A percentile compares a stretch with the other conserved stretches of the same genome.
Conservation (phyloP, 2,797 vertebrate genomes). For the Malacoctenus gilli region DNA sequence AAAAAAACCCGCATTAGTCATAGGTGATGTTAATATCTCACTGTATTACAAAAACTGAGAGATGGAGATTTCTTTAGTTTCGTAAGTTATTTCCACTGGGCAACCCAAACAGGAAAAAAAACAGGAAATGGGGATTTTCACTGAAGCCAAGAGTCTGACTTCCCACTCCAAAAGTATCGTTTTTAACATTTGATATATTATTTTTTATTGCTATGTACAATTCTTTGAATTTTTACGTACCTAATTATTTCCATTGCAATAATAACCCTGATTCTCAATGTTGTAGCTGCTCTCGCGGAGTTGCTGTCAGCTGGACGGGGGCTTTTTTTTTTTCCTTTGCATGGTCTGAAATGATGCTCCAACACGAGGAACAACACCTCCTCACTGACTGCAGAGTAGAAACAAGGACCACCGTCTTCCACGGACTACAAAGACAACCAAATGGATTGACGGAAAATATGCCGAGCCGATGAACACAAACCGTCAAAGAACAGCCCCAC, state of each 20-base stretch:
- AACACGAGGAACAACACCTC: slow-evolving; percentile 29
- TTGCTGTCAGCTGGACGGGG: slow-evolving; percentile 38
- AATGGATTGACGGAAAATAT: slow-evolving; percentile 54
- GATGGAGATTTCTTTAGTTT: slow-evolving; percentile 45
- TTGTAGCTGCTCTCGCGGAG: slow-evolving; percentile 37
- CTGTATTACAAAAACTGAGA: slow-evolving; percentile 26
- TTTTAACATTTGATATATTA: slow-evolving; percentile 24
- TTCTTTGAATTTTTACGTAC: slow-evolving; percentile 13
- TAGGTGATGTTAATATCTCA: slow-evolving; percentile 48
- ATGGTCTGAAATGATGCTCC: slow-evolving; percentile 48
- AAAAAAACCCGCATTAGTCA: slow-evolving; percentile 46
- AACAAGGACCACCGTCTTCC: slow-evolving; percentile 51
- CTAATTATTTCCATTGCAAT: slow-evolving; percentile 52
- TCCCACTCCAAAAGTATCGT: slow-evolving; percentile 9
- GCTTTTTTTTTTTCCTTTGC: slow-evolving; percentile 33
- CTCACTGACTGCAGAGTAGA: slow-evolving; percentile 47
- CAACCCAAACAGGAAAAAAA: slow-evolving; percentile 44
- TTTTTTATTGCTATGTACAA: slow-evolving; percentile 16
- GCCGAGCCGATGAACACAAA: slow-evolving; percentile 51
- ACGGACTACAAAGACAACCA: slow-evolving; percentile 62
- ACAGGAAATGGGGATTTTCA: slow-evolving; percentile 20
- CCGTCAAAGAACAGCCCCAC: slow-evolving; percentile 46
- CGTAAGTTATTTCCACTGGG: slow-evolving; percentile 22
- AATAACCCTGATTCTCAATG: slow-evolving; percentile 41
- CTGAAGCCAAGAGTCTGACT: slow-evolving; percentile 18